Conservation (phyloP, 1,140 invertebrate genomes). For the Nasonia vitripennis region DNA sequence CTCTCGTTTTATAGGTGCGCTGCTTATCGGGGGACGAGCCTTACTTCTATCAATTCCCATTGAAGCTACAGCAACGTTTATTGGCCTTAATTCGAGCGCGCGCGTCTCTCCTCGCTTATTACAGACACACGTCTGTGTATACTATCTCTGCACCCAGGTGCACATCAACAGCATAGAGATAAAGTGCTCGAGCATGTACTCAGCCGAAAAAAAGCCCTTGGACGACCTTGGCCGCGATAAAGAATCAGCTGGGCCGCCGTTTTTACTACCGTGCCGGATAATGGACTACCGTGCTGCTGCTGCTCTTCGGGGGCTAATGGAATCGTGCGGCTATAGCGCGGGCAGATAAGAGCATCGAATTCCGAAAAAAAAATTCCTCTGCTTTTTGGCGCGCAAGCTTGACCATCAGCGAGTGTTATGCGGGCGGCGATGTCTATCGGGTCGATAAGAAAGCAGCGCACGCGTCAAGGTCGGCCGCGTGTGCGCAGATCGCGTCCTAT, state of each 20-base stretch:
- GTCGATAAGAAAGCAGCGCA: not conserved
- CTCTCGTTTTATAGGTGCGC: too few relatives aligned
- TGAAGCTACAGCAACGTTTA: not conserved
- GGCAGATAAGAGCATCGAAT: not conserved
- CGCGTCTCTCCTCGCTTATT: not conserved
- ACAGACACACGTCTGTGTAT: too few relatives aligned
- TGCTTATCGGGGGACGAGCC: not conserved
- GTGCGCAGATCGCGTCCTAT: not conserved
- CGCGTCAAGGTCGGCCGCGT: conserved; percentile 28
- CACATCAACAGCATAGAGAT: too few relatives aligned
- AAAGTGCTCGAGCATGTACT: too few relatives aligned
- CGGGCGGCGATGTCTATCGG: not conserved
- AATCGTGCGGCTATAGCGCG: not conserved
- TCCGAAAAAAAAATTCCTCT: not conserved
- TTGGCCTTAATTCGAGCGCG: conserved; percentile 10
- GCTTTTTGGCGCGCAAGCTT: not conserved
- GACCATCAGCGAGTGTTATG: not conserved
- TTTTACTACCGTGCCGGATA: not conserved
- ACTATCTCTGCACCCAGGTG: too few relatives aligned
- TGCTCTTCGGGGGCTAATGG: not conserved
- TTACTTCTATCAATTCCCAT: not conserved
- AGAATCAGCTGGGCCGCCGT: not conserved
- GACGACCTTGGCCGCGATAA: not conserved
- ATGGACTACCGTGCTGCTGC: not conserved
- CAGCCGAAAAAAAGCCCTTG: not conserved